phyloP scores from a whole-genome alignment of 1,140 invertebrate species.

The Calosoma granatense region DNA sequence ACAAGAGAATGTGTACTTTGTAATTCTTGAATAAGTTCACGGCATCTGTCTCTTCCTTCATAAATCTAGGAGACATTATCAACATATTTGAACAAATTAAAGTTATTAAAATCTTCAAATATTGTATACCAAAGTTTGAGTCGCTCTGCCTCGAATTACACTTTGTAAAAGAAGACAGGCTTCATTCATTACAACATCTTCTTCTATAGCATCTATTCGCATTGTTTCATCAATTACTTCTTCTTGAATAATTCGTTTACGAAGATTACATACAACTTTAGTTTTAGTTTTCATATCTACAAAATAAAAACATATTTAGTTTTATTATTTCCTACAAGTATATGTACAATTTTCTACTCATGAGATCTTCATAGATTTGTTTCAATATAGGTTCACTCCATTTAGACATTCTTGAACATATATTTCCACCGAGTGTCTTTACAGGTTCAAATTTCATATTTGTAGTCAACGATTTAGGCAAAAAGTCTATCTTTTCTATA shows the following conservation, averaged over 20 bases:
- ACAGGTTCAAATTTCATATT: constrained; percentile 25
- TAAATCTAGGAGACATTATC: constrained; percentile 44
- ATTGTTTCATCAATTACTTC: constrained; percentile 41
- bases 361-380: constrained; percentile 45
- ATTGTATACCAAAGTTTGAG: constrained; percentile 54
- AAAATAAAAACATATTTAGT: background rate
- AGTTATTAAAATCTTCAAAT: background rate
- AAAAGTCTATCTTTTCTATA: constrained; percentile 27
- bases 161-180: constrained; percentile 51
- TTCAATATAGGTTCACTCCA: constrained; percentile 50
- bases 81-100: constrained; percentile 10
- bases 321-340: background rate
- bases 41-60: constrained; percentile 53
- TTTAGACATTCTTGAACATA: constrained; percentile 47
- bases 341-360: constrained; percentile 31
- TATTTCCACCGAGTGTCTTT: constrained; percentile 27
- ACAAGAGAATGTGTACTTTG: constrained; percentile 51
- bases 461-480: constrained; percentile 27
- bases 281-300: background rate
- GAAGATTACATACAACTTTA: constrained; percentile 20
- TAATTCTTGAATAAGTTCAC: constrained; percentile 57
- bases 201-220: constrained; percentile 43
- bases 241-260: constrained; percentile 30
- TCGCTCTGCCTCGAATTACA: constrained; percentile 52
- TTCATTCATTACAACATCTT: constrained; percentile 45